Evolutionary conservation across 2,113 vertebrate genomes (phyloP), one percentile per base, ranked within the genome.

Genomic region (Siniperca chuatsi): DNA sequence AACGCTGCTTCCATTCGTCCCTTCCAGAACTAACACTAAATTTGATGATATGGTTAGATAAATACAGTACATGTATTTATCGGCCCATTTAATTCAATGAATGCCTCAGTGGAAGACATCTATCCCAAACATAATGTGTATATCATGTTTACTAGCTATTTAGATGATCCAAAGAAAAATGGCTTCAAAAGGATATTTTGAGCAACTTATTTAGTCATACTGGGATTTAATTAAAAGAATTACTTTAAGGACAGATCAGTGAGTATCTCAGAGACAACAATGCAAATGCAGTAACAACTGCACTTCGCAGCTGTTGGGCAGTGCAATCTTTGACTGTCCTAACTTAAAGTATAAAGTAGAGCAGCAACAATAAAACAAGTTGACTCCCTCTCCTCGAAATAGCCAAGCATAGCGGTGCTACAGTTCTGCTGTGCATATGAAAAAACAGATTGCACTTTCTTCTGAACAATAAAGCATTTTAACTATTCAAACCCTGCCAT

Each of bases 361-460:
- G 84, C 89, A 89, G 89, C 90, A 87, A 80, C 64, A 65, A 66
- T 65, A 60, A 84, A 90, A 82, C 37, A 78, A 79, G 16, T 23
- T 23, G 15, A 64, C 71, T 66, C 77, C 61, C 66, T 84, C 64
- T 60, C 64, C 52, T n/a, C 2, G 18, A 64, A 82, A 83, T 69
- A 81, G 81, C 79, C 83, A 79, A 90, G 74, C 75, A 87, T 87
- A 90, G 87, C 78, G 33, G 79, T 85, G 92, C 91, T 93, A 93
- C 91, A 89, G 86, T 90, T 92, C 79, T 89, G 91, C 92, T 91
- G 84, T 86, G 87, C 83, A 89, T 83, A 92, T 65, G 74, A 68
- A 85, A 44, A 85, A 81, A 85, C 81, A 79, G 81, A 90, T 87
- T 85, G 84, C 90, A 92, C 87, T 78, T 86, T 82, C 57, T 75